phyloP scores from a whole-genome alignment of 2,888 invertebrate species.

The Tryphoninae sp. region DNA sequence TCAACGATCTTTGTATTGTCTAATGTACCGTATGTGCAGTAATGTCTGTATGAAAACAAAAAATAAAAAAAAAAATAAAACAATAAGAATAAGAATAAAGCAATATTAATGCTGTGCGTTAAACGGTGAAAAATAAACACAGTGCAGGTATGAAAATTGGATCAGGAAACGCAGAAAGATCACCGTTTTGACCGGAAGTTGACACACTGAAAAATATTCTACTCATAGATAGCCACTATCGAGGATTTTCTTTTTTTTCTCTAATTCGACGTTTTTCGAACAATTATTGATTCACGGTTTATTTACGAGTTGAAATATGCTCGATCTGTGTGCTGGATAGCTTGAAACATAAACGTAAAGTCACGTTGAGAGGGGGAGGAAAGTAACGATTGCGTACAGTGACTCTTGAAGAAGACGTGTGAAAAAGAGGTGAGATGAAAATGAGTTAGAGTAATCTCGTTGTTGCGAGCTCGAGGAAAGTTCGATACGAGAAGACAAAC shows the following conservation, averaged over 20 bases:
- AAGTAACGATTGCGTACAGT: constrained; percentile 41
- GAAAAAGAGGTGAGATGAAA: constrained; percentile 30
- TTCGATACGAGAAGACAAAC: constrained; percentile 52
- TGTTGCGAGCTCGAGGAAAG: neutral
- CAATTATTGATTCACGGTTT: neutral
- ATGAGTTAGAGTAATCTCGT: neutral
- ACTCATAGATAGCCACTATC: constrained; percentile 53
- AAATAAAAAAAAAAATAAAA: constrained; percentile 65
- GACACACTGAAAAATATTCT: neutral
- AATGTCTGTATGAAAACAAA: constrained; percentile 71
- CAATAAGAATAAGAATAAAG: constrained; percentile 55
- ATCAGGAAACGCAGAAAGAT: constrained; percentile 36
- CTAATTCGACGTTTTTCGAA: constrained; percentile 16
- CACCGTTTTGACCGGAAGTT: neutral
- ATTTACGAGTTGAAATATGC: constrained; percentile 11
- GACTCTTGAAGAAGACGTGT: constrained; percentile 27
- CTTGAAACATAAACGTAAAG: constrained; percentile 18
- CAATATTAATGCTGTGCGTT: constrained; percentile 46
- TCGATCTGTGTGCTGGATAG: constrained; percentile 18
- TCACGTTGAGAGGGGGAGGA: constrained; percentile 7
- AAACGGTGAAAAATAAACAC: constrained; percentile 61
- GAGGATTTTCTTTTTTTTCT: constrained; percentile 45
- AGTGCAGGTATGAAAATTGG: constrained; percentile 39
- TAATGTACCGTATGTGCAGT: constrained; percentile 74
- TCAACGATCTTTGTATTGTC: constrained; percentile 54